These are phyloP conservation scores for Stichopus chloronotus DNA, from an alignment of 35 echinoderm and acorn worm species.

Conservation along the genomic window DNA sequence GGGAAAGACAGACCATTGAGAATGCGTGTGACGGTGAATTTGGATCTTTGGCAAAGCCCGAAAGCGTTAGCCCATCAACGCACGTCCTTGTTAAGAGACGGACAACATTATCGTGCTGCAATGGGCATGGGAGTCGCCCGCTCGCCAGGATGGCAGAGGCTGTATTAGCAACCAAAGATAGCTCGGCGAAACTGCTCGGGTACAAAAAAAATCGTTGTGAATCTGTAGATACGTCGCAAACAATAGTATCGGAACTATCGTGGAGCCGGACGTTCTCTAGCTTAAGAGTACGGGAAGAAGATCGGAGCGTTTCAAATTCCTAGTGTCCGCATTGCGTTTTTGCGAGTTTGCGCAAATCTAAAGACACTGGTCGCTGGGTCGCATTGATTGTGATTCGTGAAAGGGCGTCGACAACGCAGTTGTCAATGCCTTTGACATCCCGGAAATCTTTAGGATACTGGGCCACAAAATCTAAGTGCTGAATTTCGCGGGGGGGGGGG, in stretches of 20 bases:
- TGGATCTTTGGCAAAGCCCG: constrained; percentile 23
- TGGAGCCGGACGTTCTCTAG: not conserved
- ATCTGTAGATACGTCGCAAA: constrained; percentile 51
- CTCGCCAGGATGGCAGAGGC: constrained; percentile 22
- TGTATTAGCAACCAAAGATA: constrained; percentile 10
- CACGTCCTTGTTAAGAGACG: constrained; percentile 23
- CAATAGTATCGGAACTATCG: not conserved
- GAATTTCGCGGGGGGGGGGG: constrained; percentile 57
- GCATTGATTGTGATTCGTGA: not conserved
- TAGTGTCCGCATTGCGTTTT: not conserved
- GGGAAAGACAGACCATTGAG: constrained; percentile 4
- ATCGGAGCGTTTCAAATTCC: not conserved
- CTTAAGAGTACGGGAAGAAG: not conserved
- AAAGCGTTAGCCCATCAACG: constrained; percentile 1
- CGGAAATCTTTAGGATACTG: not conserved
- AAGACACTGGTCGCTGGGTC: not conserved
- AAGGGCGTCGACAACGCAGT: not conserved
- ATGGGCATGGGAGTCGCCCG: not conserved
- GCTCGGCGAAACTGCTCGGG: constrained; percentile 14
- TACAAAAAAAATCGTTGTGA: constrained; percentile 5
- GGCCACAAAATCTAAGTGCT: constrained; percentile 56
- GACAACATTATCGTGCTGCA: constrained; percentile 15
- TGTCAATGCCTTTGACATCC: not conserved
- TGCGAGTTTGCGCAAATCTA: not conserved
- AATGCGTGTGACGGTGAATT: constrained; percentile 46